These are phyloP conservation scores for Cephus pygmeus DNA, from an alignment of 2,888 invertebrate species.

Conservation along the genomic window DNA sequence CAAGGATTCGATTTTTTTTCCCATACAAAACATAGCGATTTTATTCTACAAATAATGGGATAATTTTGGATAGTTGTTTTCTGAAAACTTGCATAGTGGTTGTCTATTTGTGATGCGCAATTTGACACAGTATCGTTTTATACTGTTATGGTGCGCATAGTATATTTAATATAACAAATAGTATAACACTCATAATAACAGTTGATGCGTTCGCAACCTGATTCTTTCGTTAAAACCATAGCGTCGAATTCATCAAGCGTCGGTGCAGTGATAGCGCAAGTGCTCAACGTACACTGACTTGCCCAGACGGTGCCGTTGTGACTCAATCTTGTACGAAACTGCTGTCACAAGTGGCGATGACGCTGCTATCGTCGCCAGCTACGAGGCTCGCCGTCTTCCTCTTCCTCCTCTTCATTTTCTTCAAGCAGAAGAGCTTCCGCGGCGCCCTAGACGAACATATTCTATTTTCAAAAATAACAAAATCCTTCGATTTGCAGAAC, in stretches of 20 bases:
- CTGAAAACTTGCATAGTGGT: slow-evolving; percentile 51
- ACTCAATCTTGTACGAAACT: slow-evolving; percentile 45
- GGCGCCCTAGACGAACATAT: slow-evolving; percentile 43
- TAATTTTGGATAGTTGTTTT: slow-evolving; percentile 54
- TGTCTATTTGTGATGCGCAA: slow-evolving; percentile 41
- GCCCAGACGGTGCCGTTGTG: slow-evolving; percentile 40
- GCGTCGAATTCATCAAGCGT: slow-evolving; percentile 43
- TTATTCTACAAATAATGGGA: slow-evolving; percentile 66
- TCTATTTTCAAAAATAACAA: neutral
- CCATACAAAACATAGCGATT: slow-evolving; percentile 66
- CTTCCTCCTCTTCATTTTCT: slow-evolving; percentile 89
- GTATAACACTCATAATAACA: slow-evolving; percentile 59
- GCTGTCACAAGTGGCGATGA: slow-evolving; percentile 43
- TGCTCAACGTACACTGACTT: slow-evolving; percentile 38
- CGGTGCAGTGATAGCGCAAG: slow-evolving; percentile 44
- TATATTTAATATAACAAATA: slow-evolving; percentile 56
- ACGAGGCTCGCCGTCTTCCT: slow-evolving; percentile 84
- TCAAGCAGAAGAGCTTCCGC: slow-evolving; percentile 79
- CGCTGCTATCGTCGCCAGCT: slow-evolving; percentile 89
- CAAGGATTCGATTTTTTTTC: slow-evolving; percentile 43
- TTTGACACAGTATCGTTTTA: slow-evolving; percentile 28
- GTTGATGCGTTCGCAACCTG: slow-evolving; percentile 43
- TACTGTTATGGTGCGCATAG: slow-evolving; percentile 30
- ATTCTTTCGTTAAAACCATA: slow-evolving; percentile 44
- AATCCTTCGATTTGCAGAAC: neutral